Evolutionary conservation across 1,140 invertebrate genomes (phyloP).

Genomic region (Philotrypesis tridentata): DNA sequence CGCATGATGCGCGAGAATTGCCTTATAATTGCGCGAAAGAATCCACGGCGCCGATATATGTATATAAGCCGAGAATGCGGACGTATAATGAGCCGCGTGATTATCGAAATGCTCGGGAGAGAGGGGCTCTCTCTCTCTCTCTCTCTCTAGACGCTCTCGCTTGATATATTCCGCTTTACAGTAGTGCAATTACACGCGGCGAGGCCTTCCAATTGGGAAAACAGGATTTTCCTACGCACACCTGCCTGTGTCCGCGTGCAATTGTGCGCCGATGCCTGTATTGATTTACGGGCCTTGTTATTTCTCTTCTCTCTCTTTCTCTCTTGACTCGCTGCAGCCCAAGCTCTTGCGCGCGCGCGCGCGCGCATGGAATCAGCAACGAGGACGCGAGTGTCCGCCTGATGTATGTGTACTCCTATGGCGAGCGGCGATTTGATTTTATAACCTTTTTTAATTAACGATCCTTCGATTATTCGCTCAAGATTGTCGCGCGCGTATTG

Average conservation of each 20-base stretch:
- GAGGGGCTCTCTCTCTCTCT: too few relatives aligned
- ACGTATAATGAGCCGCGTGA: not conserved
- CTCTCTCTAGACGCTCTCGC: not conserved
- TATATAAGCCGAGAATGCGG: not conserved
- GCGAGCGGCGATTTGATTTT: not conserved
- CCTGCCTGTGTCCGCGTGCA: not conserved
- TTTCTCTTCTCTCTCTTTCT: not conserved
- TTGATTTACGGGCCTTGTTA: conserved; percentile 4
- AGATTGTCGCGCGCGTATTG: too few relatives aligned
- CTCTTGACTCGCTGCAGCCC: too few relatives aligned
- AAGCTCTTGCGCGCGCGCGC: too few relatives aligned
- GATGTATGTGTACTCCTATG: too few relatives aligned
- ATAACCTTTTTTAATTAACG: not conserved
- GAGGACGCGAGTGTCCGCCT: not conserved
- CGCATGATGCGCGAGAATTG: conserved; percentile 26
- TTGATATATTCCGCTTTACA: conserved; percentile 8
- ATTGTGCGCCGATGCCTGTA: not conserved
- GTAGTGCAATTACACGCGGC: not conserved
- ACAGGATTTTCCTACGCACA: not conserved
- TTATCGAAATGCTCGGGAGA: not conserved
- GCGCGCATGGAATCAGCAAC: not conserved
- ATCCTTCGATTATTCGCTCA: not conserved
- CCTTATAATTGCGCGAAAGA: not conserved
- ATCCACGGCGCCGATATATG: not conserved
- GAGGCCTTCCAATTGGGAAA: not conserved